These are phyloP conservation scores for Dasypus novemcinctus DNA, from an alignment of 2,113 vertebrate genomes.

Conservation along the genomic window DNA sequence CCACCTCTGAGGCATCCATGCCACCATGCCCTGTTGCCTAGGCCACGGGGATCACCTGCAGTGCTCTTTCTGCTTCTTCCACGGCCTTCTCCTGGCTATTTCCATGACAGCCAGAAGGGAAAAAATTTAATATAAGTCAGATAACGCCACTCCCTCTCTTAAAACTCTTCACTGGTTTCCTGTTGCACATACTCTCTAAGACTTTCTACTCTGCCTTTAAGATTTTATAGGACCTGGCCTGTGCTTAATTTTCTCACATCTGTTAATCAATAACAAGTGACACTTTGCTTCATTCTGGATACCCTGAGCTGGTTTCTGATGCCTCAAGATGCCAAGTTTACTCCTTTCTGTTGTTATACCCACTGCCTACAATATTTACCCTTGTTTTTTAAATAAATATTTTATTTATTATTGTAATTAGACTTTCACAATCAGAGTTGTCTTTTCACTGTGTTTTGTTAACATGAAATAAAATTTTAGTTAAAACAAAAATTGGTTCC, in stretches of 20 bases:
- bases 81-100: neutral
- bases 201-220: neutral
- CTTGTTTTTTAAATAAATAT: neutral
- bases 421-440: neutral
- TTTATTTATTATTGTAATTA: neutral
- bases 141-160: neutral
- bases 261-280: accelerated
- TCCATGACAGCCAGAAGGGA: neutral
- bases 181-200: too few relatives aligned
- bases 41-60: accelerated
- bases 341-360: neutral
- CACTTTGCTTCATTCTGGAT: accelerated
- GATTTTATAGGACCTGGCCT: accelerated
- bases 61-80: neutral
- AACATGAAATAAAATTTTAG: too few relatives aligned
- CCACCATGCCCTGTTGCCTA: neutral
- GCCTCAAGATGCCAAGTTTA: accelerated
- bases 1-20: too few relatives aligned
- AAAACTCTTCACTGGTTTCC: neutral
- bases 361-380: neutral
- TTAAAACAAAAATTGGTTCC: too few relatives aligned
- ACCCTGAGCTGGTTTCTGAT: neutral
- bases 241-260: neutral
- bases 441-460: too few relatives aligned
- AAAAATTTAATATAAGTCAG: neutral